Evolutionary conservation across 1,140 invertebrate species (phyloP).

Genomic region (Tetranychus cinnabarinus): DNA sequence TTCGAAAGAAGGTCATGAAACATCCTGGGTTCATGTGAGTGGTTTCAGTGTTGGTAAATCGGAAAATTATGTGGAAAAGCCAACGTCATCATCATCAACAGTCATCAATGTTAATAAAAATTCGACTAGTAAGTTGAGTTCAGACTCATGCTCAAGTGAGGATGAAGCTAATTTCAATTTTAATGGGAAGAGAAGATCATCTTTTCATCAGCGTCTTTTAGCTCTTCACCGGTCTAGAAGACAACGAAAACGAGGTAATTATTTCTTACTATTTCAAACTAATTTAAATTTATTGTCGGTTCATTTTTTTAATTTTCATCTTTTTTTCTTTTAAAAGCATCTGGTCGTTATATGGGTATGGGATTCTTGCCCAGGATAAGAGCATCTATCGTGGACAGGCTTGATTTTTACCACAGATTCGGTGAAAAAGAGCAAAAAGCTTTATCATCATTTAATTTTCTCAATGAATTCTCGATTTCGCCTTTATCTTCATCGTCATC

Average conservation of each 20-base stretch:
- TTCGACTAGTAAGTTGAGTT: no score
- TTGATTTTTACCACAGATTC: slow-evolving; percentile 46
- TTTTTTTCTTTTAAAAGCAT: background rate
- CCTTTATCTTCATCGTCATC: background rate
- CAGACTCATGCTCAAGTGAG: background rate
- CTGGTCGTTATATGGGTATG: slow-evolving; percentile 22
- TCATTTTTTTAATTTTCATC: background rate
- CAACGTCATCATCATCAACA: no score
- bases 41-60: background rate
- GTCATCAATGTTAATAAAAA: no score
- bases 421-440: slow-evolving; percentile 49
- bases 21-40: background rate
- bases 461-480: slow-evolving; percentile 32
- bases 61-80: no score
- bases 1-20: background rate
- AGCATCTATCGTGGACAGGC: slow-evolving; percentile 42
- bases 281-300: background rate
- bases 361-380: slow-evolving; percentile 25
- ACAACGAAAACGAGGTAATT: background rate
- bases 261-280: background rate
- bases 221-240: background rate
- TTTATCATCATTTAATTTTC: slow-evolving; percentile 49
- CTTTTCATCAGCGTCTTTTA: background rate
- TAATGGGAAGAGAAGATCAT: background rate
- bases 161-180: background rate